Conservation (phyloP, 2,113 vertebrate genomes). For the Gymnogyps californianus region DNA sequence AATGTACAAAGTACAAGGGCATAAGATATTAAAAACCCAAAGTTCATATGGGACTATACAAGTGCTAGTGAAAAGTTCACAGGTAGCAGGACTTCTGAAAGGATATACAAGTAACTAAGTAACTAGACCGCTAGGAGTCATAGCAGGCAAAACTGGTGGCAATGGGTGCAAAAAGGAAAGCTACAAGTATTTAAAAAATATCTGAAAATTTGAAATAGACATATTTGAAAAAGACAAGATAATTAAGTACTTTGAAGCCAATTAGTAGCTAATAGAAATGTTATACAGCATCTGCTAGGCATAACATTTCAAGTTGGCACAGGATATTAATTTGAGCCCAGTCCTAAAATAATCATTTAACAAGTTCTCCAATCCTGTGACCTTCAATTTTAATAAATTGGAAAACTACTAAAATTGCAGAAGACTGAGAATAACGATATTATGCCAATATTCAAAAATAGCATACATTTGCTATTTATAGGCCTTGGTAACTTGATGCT, state of each 20-base stretch:
- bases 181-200: not conserved
- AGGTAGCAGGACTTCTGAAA: not conserved
- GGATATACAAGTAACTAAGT: not conserved
- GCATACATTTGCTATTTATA: not conserved
- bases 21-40: not conserved
- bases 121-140: not conserved
- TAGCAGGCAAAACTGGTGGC: not conserved
- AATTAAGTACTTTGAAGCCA: constrained; percentile 6
- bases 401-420: not conserved
- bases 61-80: not conserved
- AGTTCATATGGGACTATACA: not conserved
- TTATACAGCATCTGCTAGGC: not conserved
- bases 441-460: not conserved
- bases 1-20: not conserved
- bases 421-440: not conserved
- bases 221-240: not conserved
- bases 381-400: not conserved
- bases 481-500: not conserved
- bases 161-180: not conserved
- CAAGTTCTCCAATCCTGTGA: not conserved
- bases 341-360: not conserved
- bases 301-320: not conserved
- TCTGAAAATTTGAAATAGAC: too few relatives aligned
- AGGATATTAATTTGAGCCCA: not conserved
- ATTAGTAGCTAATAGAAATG: constrained; percentile 17